A percentile compares a stretch with the other conserved stretches of the same genome.
Conservation (phyloP, 2,888 invertebrate genomes). For the Enoplolaimus lenunculus region DNA sequence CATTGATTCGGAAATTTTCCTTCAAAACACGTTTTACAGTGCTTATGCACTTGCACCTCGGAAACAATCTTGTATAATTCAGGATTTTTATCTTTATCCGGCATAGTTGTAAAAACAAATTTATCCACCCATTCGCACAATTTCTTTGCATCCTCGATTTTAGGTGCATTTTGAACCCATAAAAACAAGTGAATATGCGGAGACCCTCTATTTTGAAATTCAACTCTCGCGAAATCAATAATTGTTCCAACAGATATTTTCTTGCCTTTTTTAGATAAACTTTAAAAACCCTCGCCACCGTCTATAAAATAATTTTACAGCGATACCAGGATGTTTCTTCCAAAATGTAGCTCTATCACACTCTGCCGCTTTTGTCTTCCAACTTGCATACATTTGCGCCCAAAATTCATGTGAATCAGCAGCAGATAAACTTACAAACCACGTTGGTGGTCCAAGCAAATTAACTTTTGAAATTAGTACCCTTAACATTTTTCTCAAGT, state of each 20-base stretch:
- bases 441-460: slow-evolving; percentile 8
- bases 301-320: background rate
- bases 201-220: slow-evolving; percentile 12
- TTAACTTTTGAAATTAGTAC: background rate
- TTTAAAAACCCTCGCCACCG: background rate
- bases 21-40: background rate
- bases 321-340: background rate
- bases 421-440: slow-evolving; percentile 4
- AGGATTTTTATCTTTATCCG: background rate
- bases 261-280: background rate
- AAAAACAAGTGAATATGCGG: background rate
- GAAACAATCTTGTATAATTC: background rate
- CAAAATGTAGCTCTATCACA: background rate
- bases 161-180: background rate
- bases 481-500: background rate
- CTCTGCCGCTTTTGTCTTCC: background rate
- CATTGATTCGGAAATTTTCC: background rate
- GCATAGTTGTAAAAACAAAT: slow-evolving; percentile 9
- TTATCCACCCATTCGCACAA: background rate
- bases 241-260: background rate
- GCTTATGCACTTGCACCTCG: slow-evolving; percentile 8
- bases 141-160: background rate
- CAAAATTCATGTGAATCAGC: slow-evolving; percentile 6
- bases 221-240: slow-evolving; percentile 5
- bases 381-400: background rate